Evolutionary conservation across 2,797 vertebrate species (phyloP), one percentile per base, ranked within the genome.

Genomic region (Oreortyx pictus): DNA sequence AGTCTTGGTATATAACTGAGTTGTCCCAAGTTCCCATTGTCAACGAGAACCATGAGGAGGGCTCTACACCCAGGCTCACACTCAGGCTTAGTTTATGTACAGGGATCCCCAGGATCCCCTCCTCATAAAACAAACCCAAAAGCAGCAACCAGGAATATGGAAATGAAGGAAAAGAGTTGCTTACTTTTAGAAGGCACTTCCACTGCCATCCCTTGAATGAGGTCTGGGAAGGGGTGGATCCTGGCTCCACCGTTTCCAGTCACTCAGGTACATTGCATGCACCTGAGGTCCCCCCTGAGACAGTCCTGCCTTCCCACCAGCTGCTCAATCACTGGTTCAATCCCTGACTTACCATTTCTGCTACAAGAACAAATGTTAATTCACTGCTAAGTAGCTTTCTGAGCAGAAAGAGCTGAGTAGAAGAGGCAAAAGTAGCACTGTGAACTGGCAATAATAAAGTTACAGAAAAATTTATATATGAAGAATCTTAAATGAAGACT

Each of bases 381-480:
- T 33, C 67, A 19, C 46, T 60, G 39, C 11, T 46, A 59, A 52
- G 7, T 19, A 66, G 46, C 4, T 27, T 56, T 74, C 23, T 50
- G 22, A 44, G 33, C 12, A 66, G 50, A 61, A 67, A 13, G 19
- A 70, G 7, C 5, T 2, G 12, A 59, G 13, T 9, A 49, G 52
- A 70, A 31, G 3, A 37, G 16, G 11, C 11, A 46, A 18, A 74
- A 11, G 22, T 29, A n/a, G 14, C 22, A 41, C 14, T 44, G 8
- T 37, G 22, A 0, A 0, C 11, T 56, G 23, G 3, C 65, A 37
- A 11, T 8, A 33, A n/a, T 35, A 29, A 78, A 57, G 33, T 29
- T 41, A 3, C 46, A 31, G 5, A 11, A 6, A 33, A 13, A 5
- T 22, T 10, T 10, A 13, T 3, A 2, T 6, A 4, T 24, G 6